Percentiles rank a stretch among this genome's conserved stretches.
phyloP scores from a whole-genome alignment of 2,113 vertebrate genomes.

The Hypocryptadius cinnamomeus region DNA sequence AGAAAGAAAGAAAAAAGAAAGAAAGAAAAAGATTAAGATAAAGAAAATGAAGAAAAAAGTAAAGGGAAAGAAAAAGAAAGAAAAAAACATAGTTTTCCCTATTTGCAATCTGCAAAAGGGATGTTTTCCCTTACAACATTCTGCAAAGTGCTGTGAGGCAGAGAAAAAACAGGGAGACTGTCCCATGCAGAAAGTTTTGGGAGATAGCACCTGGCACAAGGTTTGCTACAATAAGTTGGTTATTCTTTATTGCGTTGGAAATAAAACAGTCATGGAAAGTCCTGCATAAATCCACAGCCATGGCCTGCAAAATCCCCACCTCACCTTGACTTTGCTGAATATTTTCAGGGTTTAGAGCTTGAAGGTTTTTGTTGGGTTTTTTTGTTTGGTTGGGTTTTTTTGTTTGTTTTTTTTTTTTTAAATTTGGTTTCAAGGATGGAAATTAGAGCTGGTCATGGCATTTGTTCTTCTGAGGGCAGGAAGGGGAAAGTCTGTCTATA shows the following conservation, averaged over 20 bases:
- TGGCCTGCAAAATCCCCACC: conserved; percentile 9
- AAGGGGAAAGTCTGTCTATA: neutral
- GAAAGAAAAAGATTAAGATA: neutral
- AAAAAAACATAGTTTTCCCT: neutral
- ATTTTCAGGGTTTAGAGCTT: neutral
- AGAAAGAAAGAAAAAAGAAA: neutral
- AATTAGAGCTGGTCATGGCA: neutral
- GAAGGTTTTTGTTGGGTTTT: neutral
- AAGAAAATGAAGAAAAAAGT: neutral
- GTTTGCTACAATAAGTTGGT: conserved; percentile 51
- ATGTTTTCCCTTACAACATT: conserved; percentile 19
- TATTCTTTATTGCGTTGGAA: conserved; percentile 61
- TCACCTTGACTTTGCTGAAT: conserved; percentile 25
- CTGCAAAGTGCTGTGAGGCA: conserved; percentile 7
- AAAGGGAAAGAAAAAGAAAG: neutral
- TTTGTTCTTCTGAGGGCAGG: neutral
- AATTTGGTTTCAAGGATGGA: neutral
- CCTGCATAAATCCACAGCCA: conserved; percentile 53
- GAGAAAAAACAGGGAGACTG: conserved; percentile 45
- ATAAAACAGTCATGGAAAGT: conserved; percentile 55
- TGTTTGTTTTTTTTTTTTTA: neutral
- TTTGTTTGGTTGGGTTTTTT: no score
- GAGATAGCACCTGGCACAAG: conserved; percentile 42
- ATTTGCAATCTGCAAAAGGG: neutral
- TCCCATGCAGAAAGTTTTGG: conserved; percentile 41